Evolutionary conservation across 2,888 invertebrate genomes (phyloP).

Genomic region (Cryptocephalus primarius): DNA sequence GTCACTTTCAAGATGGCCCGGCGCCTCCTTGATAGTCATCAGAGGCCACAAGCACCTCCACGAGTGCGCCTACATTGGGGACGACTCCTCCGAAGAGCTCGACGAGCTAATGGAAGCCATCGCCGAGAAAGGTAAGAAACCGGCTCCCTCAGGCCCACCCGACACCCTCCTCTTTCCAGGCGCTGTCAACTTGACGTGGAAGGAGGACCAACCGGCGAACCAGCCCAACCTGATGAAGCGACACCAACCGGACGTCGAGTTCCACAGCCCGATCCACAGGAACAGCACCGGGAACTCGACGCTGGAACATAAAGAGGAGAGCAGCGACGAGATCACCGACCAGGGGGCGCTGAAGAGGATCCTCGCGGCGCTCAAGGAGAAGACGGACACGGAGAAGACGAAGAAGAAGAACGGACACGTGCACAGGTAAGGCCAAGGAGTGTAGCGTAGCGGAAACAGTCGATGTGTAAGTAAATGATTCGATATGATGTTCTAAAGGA

Average conservation of each 20-base stretch:
- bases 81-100: slow-evolving; percentile 66
- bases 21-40: slow-evolving; percentile 65
- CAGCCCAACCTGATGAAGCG: slow-evolving; percentile 53
- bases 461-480: too few species aligned
- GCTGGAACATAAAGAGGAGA: slow-evolving; percentile 9
- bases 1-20: slow-evolving; percentile 49
- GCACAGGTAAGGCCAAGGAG: too few species aligned
- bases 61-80: slow-evolving; percentile 71
- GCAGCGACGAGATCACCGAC: slow-evolving; percentile 28
- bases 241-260: slow-evolving; percentile 48
- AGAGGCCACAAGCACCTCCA: slow-evolving; percentile 66
- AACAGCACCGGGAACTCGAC: slow-evolving; percentile 18
- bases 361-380: slow-evolving; percentile 23
- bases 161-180: too few species aligned
- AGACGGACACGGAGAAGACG: slow-evolving; percentile 2
- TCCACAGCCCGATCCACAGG: slow-evolving; percentile 44
- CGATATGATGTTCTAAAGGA: too few species aligned
- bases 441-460: too few species aligned
- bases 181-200: slow-evolving; percentile 15
- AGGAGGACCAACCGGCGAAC: slow-evolving; percentile 44
- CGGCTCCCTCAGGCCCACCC: slow-evolving; percentile 14
- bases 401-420: background rate
- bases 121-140: slow-evolving; percentile 23
- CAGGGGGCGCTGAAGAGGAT: slow-evolving; percentile 27
- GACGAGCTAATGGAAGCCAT: slow-evolving; percentile 44